Evolutionary conservation across 1,140 invertebrate genomes (phyloP).

Genomic region (Heliconius congener): DNA sequence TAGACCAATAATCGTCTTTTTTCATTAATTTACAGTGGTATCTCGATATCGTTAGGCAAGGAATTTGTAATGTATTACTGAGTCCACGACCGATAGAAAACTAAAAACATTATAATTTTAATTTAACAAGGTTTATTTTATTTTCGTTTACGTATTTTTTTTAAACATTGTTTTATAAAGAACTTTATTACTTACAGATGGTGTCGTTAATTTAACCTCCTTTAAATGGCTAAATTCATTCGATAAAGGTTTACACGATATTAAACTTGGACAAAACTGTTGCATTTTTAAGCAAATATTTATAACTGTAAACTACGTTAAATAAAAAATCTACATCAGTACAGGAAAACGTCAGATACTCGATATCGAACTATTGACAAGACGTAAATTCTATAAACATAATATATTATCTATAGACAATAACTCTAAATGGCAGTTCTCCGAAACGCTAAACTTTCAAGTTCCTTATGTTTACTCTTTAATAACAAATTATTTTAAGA

Average conservation of each 20-base stretch:
- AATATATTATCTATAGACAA: no score
- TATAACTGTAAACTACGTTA: not conserved
- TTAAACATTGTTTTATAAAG: not conserved
- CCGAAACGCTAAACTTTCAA: no score
- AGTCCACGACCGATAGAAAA: conserved; percentile 79
- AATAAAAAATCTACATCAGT: not conserved
- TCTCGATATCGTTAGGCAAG: conserved; percentile 79
- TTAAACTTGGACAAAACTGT: conserved; percentile 21
- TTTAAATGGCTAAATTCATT: conserved; percentile 51
- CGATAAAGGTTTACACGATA: conserved; percentile 57
- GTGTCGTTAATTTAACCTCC: conserved; percentile 49
- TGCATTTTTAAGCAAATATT: conserved; percentile 3
- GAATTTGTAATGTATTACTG: conserved; percentile 74
- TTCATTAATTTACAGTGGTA: conserved; percentile 79
- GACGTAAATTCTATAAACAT: no score
- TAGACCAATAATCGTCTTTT: conserved; percentile 53
- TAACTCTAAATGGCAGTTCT: no score
- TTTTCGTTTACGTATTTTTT: not conserved
- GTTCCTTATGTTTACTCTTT: no score
- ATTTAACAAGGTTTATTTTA: not conserved
- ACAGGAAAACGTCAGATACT: no score
- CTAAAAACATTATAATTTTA: conserved; percentile 55
- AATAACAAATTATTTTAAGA: no score
- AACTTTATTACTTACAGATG: not conserved
- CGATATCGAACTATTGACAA: no score